Evolutionary conservation across 2,888 invertebrate species (phyloP), one percentile per base, ranked within the genome.

Genomic region (Leucania comma): DNA sequence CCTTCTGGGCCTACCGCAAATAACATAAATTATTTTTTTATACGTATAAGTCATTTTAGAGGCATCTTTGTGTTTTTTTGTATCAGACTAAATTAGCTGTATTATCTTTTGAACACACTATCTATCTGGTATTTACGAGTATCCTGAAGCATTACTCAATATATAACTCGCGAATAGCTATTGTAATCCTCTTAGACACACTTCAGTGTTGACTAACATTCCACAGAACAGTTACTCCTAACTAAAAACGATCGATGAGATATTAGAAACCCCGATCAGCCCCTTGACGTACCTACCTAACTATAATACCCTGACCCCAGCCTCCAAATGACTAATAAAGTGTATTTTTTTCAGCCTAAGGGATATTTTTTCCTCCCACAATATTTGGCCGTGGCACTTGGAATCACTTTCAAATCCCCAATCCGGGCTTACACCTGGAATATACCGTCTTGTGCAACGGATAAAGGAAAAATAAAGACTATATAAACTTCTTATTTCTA

Each of bases 401-500:
- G 57, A 79, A 75, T 75, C 63, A 80, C 65, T 75, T 62, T 69
- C 35, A 46, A 66, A 67, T 74, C 69, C 80, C 65, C 58, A 63
- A 59, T 53, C 63, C 42, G 48, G 65, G 53, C 61, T 78, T 72
- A 66, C 62, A 73, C 51, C 73, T 59, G 61, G 38, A 58, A 72
- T 32, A 65, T 32, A 65, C 65, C 51, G 22, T 12, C 63, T 69
- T 57, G 42, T 54, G 56, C n/a, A 1, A 5, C 8, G 50, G 67
- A 67, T 75, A 57, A 67, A 75, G 53, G 63, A 51, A 69, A 80
- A 75, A 75, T 50, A 56, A 48, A 48, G 22, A 17, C 50, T 51
- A 14, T 60, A 58, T 54, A 57, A 57, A 80, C 63, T 75, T 48
- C 53, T 58, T 50, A 46, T 62, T 38, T 72, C 51, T 35, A 63